Evolutionary conservation across 1,140 invertebrate genomes (phyloP), one percentile per base, ranked within the genome.

Genomic region (Trachymyrmex septentrionalis): DNA sequence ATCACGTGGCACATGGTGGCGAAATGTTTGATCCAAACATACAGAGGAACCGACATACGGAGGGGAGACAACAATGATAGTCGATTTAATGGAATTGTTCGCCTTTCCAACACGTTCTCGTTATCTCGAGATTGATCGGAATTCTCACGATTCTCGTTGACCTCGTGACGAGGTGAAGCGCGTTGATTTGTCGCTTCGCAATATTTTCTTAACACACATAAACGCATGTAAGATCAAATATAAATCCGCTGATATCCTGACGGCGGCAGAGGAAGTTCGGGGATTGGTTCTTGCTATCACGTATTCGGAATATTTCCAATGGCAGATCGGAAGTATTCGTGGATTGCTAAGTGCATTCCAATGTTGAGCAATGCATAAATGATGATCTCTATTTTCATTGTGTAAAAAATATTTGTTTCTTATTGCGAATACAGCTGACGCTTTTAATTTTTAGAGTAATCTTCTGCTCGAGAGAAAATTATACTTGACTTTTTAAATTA

Each of bases 81-180:
- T 69, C 38, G 24, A 16, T 66, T 55, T 55, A 57, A n/a, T 14
- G 2, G 12, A 67, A 53, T 63, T 21, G 3, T n/a, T 63, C 19
- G 19, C 24, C 19, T 73, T 34, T 55, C 12, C 2, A 27, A 64
- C 57, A 12, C 14, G 24, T 3, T 61, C 0, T 38, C 7, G 14
- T 69, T 69, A 81, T 69, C 64, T 80, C 27, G 77, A 27, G 14
- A 50, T 24, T 44, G n/a, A 1, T 1, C 27, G 14, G 53, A 53
- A 53, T 80, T 67, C 27, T 53, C 14, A 21, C 21, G 30, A 69
- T 67, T 66, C 16, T 77, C 9, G n/a, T 53, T 53, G 38, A n/a
- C n/a, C 21, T 19, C 61, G 12, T n/a, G 24, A 75, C 1, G 14
- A 6, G 1, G 7, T 3, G 1, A 78, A 66, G 3, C 44, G 12